Evolutionary conservation across 92 coral and sea anemone genomes (phyloP).

Genomic region (Micromussa lordhowensis): DNA sequence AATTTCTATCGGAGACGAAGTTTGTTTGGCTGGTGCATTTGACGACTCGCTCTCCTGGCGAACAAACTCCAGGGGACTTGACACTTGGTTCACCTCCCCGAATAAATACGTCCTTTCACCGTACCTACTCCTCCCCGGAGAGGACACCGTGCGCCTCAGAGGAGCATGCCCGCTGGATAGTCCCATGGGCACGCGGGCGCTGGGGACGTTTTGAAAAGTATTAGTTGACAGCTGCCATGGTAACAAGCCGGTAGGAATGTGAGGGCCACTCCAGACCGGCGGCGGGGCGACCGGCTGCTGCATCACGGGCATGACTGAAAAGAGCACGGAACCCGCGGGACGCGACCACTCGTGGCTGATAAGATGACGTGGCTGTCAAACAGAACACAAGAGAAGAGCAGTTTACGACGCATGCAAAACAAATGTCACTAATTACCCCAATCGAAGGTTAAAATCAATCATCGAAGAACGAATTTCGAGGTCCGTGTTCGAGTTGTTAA

Average conservation of each 20-base stretch:
- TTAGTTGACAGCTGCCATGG: conserved; percentile 87
- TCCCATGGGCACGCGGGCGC: conserved; percentile 44
- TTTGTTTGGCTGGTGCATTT: conserved; percentile 57
- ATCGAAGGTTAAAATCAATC: neutral
- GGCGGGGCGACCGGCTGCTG: conserved; percentile 88
- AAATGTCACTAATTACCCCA: neutral
- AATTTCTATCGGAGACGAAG: conserved; percentile 97
- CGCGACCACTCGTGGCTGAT: conserved; percentile 90
- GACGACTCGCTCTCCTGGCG: conserved; percentile 59
- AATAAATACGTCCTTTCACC: conserved; percentile 73
- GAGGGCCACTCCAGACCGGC: conserved; percentile 93
- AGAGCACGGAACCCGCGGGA: conserved; percentile 92
- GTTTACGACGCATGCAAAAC: conserved; percentile 19
- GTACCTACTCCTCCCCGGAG: conserved; percentile 89
- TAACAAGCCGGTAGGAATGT: conserved; percentile 80
- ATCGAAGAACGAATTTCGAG: neutral
- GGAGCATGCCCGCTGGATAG: conserved; percentile 63
- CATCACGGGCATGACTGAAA: conserved; percentile 94
- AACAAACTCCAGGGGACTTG: conserved; percentile 68
- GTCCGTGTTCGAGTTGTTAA: no score
- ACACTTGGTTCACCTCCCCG: conserved; percentile 64
- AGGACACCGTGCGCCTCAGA: conserved; percentile 84
- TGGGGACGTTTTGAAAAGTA: conserved; percentile 37
- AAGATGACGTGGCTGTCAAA: conserved; percentile 63
- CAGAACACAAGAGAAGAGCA: neutral